A percentile compares a stretch with the other conserved stretches of the same genome.
Conservation (phyloP, 2,113 vertebrate genomes). For the Myiagra hebetior region DNA sequence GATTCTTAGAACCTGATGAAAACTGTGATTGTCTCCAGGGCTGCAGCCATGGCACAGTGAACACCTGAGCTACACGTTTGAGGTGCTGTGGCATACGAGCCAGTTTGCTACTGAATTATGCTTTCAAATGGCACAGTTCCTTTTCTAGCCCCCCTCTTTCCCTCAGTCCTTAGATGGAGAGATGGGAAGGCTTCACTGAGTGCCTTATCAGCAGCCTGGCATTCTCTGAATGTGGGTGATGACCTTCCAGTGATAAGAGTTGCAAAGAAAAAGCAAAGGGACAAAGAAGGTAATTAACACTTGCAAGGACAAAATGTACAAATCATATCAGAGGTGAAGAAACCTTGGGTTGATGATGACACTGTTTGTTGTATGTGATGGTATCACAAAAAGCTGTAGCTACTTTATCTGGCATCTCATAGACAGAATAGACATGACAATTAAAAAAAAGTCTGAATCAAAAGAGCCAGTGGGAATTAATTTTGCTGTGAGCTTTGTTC, state of each 20-base stretch:
- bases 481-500: neutral
- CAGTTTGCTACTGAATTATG: neutral
- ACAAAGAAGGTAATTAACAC: neutral
- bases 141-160: neutral
- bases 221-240: neutral
- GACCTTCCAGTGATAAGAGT: neutral
- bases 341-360: neutral
- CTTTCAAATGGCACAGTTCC: neutral
- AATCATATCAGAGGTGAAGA: neutral
- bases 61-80: neutral
- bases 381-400: neutral
- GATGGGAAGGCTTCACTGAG: neutral
- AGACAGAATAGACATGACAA: neutral
- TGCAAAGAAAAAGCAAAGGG: neutral
- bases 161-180: neutral
- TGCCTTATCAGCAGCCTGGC: neutral
- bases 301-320: slow-evolving; percentile 13
- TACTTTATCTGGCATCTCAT: neutral
- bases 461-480: neutral
- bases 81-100: neutral
- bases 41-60: neutral
- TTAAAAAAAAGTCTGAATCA: neutral
- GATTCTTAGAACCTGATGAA: neutral
- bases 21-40: neutral
- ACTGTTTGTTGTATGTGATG: neutral